phyloP scores from a whole-genome alignment of 2,113 vertebrate species.

The Carassius auratus region DNA sequence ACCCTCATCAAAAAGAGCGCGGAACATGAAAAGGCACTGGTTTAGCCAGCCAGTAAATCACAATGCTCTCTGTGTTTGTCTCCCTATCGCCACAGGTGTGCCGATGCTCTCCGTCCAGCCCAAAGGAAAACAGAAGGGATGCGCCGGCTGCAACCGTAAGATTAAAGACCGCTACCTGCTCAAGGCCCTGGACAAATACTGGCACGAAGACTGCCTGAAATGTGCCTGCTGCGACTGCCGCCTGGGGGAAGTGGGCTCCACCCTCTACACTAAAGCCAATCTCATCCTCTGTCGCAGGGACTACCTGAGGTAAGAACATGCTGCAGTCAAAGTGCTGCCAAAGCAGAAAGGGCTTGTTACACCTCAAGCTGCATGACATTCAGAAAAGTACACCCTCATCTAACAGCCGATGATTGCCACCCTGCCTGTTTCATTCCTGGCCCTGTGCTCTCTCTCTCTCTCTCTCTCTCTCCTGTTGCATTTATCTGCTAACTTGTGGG shows the following conservation, averaged over 20 bases:
- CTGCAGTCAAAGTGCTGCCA: conserved; percentile 18
- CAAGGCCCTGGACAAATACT: conserved; percentile 99
- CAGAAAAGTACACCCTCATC: conserved; percentile 47
- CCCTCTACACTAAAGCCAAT: conserved; percentile 99
- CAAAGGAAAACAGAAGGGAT: conserved; percentile 99
- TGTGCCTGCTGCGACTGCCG: conserved; percentile 99
- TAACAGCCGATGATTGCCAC: conserved; percentile 20
- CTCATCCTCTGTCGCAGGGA: conserved; percentile 98
- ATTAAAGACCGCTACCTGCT: conserved; percentile 99
- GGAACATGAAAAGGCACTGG: conserved; percentile 75
- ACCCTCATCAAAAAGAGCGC: conserved; percentile 74
- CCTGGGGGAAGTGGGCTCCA: conserved; percentile 98
- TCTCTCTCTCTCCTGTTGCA: not conserved
- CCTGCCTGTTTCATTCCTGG: conserved; percentile 1
- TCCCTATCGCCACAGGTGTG: conserved; percentile 85
- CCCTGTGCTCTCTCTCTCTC: not conserved
- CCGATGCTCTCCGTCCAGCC: conserved; percentile 99
- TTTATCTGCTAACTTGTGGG: conserved; percentile 7
- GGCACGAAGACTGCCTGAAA: conserved; percentile 99
- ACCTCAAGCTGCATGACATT: conserved; percentile 56
- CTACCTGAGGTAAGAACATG: conserved; percentile 92
- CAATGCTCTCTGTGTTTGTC: conserved; percentile 69
- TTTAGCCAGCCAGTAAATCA: conserved; percentile 77
- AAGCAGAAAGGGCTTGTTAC: conserved; percentile 61
- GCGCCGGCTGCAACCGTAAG: conserved; percentile 98